Evolutionary conservation across 2,113 vertebrate species (phyloP).

Genomic region (Nibea albiflora): DNA sequence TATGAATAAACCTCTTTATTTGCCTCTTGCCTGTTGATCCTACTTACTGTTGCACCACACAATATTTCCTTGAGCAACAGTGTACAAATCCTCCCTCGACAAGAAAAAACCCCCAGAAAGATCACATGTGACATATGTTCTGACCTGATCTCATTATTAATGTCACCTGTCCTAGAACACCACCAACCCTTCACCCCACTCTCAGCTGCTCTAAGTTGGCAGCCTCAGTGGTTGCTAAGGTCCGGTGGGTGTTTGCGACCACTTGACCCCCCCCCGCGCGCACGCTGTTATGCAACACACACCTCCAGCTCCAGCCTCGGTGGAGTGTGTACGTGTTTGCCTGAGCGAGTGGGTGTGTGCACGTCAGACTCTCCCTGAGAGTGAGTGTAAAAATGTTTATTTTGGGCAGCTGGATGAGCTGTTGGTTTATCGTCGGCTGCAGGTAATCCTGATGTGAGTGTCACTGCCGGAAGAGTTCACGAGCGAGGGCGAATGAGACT

Average conservation of each 20-base stretch:
- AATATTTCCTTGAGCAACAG: not conserved
- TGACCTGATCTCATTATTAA: conserved; percentile 21
- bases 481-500: not conserved
- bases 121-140: conserved; percentile 4
- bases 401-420: conserved; percentile 36
- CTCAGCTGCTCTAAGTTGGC: conserved; percentile 33
- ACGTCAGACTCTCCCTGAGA: conserved; percentile 52
- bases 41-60: conserved; percentile 9
- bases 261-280: conserved; percentile 35
- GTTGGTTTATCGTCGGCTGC: conserved; percentile 19
- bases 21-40: not conserved
- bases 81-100: not conserved
- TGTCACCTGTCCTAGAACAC: not conserved
- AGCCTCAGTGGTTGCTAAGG: conserved; percentile 65
- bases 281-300: conserved; percentile 76
- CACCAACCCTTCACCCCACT: not conserved
- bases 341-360: conserved; percentile 43
- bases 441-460: conserved; percentile 16
- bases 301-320: conserved; percentile 66
- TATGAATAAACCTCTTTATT: not conserved
- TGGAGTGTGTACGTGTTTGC: conserved; percentile 54
- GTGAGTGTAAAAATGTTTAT: conserved; percentile 18
- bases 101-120: not conserved
- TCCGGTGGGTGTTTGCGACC: conserved; percentile 73
- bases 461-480: conserved; percentile 2